Evolutionary conservation across 2,888 invertebrate genomes (phyloP).

Genomic region (Rhingia rostrata): DNA sequence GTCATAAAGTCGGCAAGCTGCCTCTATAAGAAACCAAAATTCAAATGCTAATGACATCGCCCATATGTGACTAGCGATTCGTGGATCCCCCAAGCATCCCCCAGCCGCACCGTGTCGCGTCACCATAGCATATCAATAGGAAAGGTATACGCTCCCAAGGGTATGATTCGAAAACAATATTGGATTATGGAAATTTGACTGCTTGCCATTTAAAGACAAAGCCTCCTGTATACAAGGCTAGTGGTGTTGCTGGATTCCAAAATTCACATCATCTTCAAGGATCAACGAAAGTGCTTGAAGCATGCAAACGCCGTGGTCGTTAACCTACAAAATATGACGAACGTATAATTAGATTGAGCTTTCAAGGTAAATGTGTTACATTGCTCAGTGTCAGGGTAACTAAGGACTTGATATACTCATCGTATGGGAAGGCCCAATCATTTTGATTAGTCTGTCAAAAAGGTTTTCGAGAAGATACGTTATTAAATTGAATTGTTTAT

Average conservation of each 20-base stretch:
- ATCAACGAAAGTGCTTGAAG: slow-evolving; percentile 42
- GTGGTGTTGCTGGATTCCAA: slow-evolving; percentile 21
- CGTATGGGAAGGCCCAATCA: too few species aligned
- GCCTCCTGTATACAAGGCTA: background rate
- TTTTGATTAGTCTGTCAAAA: too few species aligned
- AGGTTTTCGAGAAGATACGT: too few species aligned
- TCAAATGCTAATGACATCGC: slow-evolving; percentile 73
- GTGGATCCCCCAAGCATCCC: slow-evolving; percentile 34
- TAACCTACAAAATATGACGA: too few species aligned
- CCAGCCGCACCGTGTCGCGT: slow-evolving; percentile 71
- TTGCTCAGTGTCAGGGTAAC: too few species aligned
- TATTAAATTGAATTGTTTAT: too few species aligned
- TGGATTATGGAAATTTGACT: slow-evolving; percentile 74
- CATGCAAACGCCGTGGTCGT: slow-evolving; percentile 24
- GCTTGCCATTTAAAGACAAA: slow-evolving; percentile 55
- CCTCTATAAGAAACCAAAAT: slow-evolving; percentile 65
- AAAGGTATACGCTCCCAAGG: slow-evolving; percentile 68
- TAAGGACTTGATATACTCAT: too few species aligned
- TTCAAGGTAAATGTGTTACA: too few species aligned
- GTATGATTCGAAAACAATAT: slow-evolving; percentile 74
- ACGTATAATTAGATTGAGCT: too few species aligned
- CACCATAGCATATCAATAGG: slow-evolving; percentile 70
- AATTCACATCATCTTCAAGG: slow-evolving; percentile 36
- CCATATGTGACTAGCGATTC: slow-evolving; percentile 71
- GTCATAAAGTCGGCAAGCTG: slow-evolving; percentile 71